phyloP scores from a whole-genome alignment of 2,113 vertebrate genomes.

The Podarcis cretensis region DNA sequence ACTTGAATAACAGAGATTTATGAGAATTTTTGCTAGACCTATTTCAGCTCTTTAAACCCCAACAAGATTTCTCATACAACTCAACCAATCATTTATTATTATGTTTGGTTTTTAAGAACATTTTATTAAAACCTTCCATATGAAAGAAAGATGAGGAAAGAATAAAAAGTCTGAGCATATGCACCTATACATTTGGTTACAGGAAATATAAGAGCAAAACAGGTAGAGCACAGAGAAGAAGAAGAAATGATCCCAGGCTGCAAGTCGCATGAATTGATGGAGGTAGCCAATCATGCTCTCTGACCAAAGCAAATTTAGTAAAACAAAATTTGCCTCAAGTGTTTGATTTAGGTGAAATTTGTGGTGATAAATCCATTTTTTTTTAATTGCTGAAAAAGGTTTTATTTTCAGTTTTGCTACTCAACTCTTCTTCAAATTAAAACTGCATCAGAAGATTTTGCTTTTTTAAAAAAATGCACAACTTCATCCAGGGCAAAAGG shows the following conservation, averaged over 20 bases:
- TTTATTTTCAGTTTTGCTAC: conserved; percentile 11
- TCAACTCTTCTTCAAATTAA: conserved; percentile 17
- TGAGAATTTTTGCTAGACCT: not conserved
- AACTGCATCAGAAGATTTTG: not conserved
- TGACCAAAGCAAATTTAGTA: no score
- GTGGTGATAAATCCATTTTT: no score
- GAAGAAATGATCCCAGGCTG: no score
- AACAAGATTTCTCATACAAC: not conserved
- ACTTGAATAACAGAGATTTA: not conserved
- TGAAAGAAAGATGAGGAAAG: no score
- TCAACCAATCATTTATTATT: not conserved
- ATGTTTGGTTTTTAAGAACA: no score
- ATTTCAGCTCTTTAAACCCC: not conserved
- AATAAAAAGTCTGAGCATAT: no score
- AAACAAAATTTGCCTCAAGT: not conserved
- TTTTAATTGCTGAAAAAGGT: not conserved
- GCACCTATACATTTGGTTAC: no score
- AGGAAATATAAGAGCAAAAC: no score
- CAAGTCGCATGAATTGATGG: no score
- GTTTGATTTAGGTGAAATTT: not conserved
- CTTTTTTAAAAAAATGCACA: not conserved
- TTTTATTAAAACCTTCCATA: no score
- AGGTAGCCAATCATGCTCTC: no score
- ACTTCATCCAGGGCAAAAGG: conserved; percentile 36
- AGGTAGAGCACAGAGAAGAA: no score